Evolutionary conservation across 2,888 invertebrate species (phyloP).

Genomic region (Gymnoscelis rufifasciata): DNA sequence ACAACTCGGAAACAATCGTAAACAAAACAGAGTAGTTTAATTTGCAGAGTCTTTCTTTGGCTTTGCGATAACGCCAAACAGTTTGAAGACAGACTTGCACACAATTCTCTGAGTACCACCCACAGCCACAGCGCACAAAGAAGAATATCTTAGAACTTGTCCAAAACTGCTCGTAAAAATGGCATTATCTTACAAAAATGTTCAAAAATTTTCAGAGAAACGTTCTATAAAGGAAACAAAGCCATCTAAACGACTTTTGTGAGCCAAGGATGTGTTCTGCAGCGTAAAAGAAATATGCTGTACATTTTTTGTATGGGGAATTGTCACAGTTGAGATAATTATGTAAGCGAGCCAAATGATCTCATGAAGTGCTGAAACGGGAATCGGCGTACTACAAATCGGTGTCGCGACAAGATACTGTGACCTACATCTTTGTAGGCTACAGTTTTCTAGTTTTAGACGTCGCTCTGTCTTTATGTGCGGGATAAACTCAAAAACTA

Average conservation of each 20-base stretch:
- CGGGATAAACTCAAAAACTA: no score
- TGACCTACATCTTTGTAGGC: constrained; percentile 3
- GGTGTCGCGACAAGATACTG: constrained; percentile 4
- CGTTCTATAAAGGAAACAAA: constrained; percentile 33
- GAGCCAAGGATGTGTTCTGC: constrained; percentile 34
- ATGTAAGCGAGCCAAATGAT: constrained; percentile 45
- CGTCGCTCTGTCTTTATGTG: no score
- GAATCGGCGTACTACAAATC: constrained; percentile 15
- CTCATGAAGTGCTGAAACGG: constrained; percentile 30
- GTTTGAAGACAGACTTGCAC: constrained; percentile 2
- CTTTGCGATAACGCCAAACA: not conserved
- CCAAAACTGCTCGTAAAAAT: constrained; percentile 20
- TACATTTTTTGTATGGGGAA: constrained; percentile 31
- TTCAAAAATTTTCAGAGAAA: constrained; percentile 23
- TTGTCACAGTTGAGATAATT: constrained; percentile 32
- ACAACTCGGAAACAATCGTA: no score
- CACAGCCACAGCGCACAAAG: constrained; percentile 10
- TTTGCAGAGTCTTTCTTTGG: not conserved
- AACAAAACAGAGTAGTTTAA: not conserved
- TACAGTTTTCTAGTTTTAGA: not conserved
- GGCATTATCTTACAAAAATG: constrained; percentile 21
- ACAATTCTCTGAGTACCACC: not conserved
- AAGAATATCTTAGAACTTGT: constrained; percentile 11
- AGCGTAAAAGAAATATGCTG: constrained; percentile 37
- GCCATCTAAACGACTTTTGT: constrained; percentile 32